These are phyloP conservation scores for Lampris incognitus DNA, from an alignment of 2,113 vertebrate genomes.

Conservation along the genomic window DNA sequence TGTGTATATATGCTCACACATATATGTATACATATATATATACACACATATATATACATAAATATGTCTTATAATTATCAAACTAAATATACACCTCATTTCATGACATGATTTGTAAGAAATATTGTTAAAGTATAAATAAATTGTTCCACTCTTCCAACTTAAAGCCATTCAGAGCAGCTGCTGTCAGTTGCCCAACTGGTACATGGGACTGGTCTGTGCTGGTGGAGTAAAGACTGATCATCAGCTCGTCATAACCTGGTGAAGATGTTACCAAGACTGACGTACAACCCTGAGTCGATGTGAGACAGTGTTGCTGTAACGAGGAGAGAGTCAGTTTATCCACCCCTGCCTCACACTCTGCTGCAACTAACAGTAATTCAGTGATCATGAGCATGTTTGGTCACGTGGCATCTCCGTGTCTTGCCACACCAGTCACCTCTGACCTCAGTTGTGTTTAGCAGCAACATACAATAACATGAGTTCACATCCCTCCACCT, in stretches of 20 bases:
- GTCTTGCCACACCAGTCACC: too few relatives aligned
- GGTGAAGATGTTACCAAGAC: slow-evolving; percentile 34
- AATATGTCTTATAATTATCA: too few relatives aligned
- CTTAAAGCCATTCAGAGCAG: too few relatives aligned
- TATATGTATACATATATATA: too few relatives aligned
- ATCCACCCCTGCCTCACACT: slow-evolving; percentile 36
- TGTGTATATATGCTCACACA: too few relatives aligned
- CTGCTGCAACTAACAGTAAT: slow-evolving; percentile 54
- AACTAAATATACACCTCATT: too few relatives aligned
- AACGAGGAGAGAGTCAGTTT: slow-evolving; percentile 41
- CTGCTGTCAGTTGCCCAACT: background rate
- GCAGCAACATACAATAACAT: slow-evolving; percentile 39
- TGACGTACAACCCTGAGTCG: slow-evolving; percentile 19
- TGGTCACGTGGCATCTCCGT: slow-evolving; percentile 2
- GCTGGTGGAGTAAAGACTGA: slow-evolving; percentile 26
- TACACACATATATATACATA: too few relatives aligned
- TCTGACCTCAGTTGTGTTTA: too few relatives aligned
- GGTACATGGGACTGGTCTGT: background rate
- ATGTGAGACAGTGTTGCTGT: slow-evolving; percentile 28
- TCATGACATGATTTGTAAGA: too few relatives aligned
- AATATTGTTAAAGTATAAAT: too few relatives aligned
- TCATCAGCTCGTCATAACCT: slow-evolving; percentile 43
- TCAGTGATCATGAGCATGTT: slow-evolving; percentile 54
- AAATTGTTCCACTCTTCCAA: too few relatives aligned
- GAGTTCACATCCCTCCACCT: background rate